A percentile compares a stretch with the other conserved stretches of the same genome.
Conservation (phyloP, 2,797 vertebrate species). For the Leptatherina wallacei region DNA sequence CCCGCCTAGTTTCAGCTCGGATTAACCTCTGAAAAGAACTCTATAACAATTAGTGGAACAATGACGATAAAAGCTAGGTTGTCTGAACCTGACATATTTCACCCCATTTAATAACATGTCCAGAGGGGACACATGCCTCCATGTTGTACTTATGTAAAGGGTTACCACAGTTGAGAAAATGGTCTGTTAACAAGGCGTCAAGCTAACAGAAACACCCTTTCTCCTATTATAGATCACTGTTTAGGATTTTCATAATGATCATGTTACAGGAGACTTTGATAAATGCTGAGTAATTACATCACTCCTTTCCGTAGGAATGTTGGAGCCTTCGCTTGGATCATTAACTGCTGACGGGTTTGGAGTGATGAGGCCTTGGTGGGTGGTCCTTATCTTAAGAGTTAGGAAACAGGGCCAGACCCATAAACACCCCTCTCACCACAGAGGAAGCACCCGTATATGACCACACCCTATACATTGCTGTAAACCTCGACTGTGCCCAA, state of each 20-base stretch:
- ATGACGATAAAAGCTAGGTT: conserved; percentile 63
- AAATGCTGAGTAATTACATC: conserved; percentile 77
- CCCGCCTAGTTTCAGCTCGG: conserved; percentile 61
- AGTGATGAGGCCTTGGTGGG: conserved; percentile 74
- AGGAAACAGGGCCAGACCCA: conserved; percentile 77
- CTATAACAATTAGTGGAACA: conserved; percentile 71
- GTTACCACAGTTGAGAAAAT: conserved; percentile 45
- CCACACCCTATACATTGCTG: conserved; percentile 69
- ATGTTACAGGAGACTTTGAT: conserved; percentile 62
- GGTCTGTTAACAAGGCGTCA: conserved; percentile 57
- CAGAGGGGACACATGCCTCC: conserved; percentile 36
- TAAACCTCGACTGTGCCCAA: conserved; percentile 53
- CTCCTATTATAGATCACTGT: conserved; percentile 41
- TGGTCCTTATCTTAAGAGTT: conserved; percentile 79
- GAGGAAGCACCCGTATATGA: conserved; percentile 70
- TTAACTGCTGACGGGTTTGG: conserved; percentile 72
- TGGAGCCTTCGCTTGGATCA: conserved; percentile 62
- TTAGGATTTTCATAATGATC: conserved; percentile 54
- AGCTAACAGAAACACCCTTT: conserved; percentile 44
- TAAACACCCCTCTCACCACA: conserved; percentile 74
- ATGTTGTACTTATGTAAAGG: conserved; percentile 45
- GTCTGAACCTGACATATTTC: conserved; percentile 61
- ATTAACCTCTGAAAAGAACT: conserved; percentile 71
- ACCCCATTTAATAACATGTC: conserved; percentile 39
- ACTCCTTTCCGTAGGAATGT: conserved; percentile 53